phyloP scores from a whole-genome alignment of 2,797 vertebrate species.

The Myotis vivesi region DNA sequence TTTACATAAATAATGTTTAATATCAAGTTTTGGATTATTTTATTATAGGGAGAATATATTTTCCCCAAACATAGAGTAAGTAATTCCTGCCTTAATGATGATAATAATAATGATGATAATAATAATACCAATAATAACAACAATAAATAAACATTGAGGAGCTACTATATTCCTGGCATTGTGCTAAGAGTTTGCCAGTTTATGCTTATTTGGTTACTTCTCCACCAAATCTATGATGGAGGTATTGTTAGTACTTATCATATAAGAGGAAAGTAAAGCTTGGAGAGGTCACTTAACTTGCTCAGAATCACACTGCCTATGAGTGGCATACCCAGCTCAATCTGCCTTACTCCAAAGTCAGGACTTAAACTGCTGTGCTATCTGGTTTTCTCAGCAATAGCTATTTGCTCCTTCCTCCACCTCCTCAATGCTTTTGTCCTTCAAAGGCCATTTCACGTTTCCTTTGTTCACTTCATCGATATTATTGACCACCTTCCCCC shows the following conservation, averaged over 20 bases:
- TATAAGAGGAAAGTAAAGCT: background rate
- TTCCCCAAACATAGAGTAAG: background rate
- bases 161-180: background rate
- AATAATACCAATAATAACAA: background rate
- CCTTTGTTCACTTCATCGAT: background rate
- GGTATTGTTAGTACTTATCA: background rate
- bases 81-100: background rate
- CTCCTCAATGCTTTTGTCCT: background rate
- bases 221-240: background rate
- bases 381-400: rapidly evolving
- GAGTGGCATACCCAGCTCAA: background rate
- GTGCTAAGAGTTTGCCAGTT: background rate
- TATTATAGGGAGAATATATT: background rate
- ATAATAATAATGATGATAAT: background rate
- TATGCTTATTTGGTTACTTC: background rate
- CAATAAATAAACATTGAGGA: background rate
- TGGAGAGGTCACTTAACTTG: background rate
- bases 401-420: background rate
- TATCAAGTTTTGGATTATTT: constrained; percentile 27
- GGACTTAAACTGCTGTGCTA: too few relatives aligned
- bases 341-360: background rate
- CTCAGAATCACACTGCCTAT: background rate
- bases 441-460: background rate
- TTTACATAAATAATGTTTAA: background rate
- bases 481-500: background rate